A percentile compares a stretch with the other conserved stretches of the same genome.
Conservation (phyloP, 2,113 vertebrate species). For the Eudyptes chrysolophus region DNA sequence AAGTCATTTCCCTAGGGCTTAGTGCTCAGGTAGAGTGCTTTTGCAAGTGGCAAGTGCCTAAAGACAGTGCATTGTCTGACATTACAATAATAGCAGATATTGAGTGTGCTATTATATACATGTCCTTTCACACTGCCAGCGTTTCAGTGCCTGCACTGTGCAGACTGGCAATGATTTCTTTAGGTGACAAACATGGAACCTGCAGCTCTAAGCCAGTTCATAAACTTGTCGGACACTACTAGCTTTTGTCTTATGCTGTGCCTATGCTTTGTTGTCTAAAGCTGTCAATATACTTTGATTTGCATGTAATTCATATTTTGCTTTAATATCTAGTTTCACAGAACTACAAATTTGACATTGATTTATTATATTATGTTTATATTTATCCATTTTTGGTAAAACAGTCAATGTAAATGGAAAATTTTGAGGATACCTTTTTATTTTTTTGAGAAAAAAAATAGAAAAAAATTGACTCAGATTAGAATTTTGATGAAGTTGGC, state of each 20-base stretch:
- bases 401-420: neutral
- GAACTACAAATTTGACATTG: neutral
- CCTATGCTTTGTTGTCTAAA: neutral
- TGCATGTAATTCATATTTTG: neutral
- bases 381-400: neutral
- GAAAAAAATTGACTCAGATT: neutral
- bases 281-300: neutral
- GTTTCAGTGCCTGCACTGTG: neutral
- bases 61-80: neutral
- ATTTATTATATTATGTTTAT: neutral
- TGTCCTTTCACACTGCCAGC: neutral
- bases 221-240: neutral
- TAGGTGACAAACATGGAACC: neutral
- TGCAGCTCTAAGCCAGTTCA: neutral
- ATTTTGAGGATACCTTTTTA: accelerated
- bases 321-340: neutral
- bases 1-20: neutral
- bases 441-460: neutral
- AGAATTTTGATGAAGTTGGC: neutral
- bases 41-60: neutral
- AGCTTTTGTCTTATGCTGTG: neutral
- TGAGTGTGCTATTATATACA: neutral
- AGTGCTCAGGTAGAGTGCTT: neutral
- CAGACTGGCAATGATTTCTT: neutral
- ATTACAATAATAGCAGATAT: neutral